Evolutionary conservation across 2,113 vertebrate species (phyloP), one percentile per base, ranked within the genome.

Genomic region (Aythya baeri): DNA sequence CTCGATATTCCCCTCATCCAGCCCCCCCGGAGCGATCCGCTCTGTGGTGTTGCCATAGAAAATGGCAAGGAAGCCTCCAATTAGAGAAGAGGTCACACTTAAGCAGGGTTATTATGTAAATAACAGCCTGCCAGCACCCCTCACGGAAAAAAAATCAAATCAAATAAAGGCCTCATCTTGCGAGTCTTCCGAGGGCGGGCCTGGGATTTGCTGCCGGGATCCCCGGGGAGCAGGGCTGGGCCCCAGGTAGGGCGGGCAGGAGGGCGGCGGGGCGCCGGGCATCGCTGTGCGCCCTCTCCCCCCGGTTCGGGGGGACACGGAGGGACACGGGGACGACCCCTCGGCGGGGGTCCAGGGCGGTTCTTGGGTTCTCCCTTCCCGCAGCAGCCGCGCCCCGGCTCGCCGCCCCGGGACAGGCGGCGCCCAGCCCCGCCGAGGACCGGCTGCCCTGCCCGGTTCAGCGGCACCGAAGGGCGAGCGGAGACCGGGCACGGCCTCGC

Each of bases 61-160:
- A 96, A 96, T 9, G 44, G 54, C 81, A 93, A 88, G 83, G 73
- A 93, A 96, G 34, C 73, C 80, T 93, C 57, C 90, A 84, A 68
- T 94, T 93, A 93, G 68, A 83, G 72, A 91, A 91, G 89, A 94
- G 95, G 94, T 96, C 93, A 89, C 79, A 72, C 86, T 77, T 75
- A 80, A 91, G 76, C 83, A 54, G 79, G 52, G 79, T 49, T 89
- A 91, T 95, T 96, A 95, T 95, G 86, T 96, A 95, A 97, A 95
- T 96, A 91, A 6, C 88, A 78, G 36, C 41, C 86, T 80, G 72
- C 8, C 57, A 41, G 84, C 50, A 76, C 31, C 36, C 44, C 15
- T 22, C 1, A 36, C 12, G 31, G 41, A 23, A 22, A 34, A 34
- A 71, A 43, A 41, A 50, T 34, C 32, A n/a, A 38, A 29, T 59